Percentiles rank a stretch among this genome's conserved stretches.
Conservation (phyloP, 2,888 invertebrate genomes). For the Lepetodrilus schrolli region DNA sequence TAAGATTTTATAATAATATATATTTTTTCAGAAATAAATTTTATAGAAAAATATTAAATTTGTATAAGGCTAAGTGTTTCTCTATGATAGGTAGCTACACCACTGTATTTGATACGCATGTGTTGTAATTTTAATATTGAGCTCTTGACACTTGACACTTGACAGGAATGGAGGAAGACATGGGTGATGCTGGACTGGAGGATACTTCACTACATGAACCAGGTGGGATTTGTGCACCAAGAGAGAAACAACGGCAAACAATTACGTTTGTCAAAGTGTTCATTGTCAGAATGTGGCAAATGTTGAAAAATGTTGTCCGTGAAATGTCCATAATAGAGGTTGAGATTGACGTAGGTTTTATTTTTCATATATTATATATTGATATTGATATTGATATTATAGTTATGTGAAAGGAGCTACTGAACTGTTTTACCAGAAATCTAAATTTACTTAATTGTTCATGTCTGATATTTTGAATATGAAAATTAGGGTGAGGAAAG, state of each 20-base stretch:
- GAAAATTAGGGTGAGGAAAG: no score
- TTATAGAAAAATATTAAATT: not conserved
- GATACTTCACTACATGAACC: slow-evolving; percentile 56
- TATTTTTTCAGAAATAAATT: not conserved
- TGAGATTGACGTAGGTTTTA: not conserved
- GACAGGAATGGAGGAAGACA: slow-evolving; percentile 64
- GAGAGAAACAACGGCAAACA: no score
- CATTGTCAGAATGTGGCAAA: no score
- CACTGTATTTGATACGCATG: not conserved
- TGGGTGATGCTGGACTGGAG: slow-evolving; percentile 65
- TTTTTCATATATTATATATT: not conserved
- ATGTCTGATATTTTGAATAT: no score
- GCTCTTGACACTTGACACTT: no score
- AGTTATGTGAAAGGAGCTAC: not conserved
- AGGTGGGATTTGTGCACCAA: no score
- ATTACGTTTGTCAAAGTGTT: no score
- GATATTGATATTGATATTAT: not conserved
- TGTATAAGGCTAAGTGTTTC: not conserved
- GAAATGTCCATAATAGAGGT: not conserved
- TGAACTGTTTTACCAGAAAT: no score
- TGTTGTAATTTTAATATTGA: not conserved
- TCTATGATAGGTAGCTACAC: not conserved
- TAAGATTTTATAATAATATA: not conserved
- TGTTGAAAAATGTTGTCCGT: no score
- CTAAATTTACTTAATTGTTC: no score